These are phyloP conservation scores for Brachionus asplanchnoidis DNA, from an alignment of 1,140 invertebrate species.

Conservation along the genomic window DNA sequence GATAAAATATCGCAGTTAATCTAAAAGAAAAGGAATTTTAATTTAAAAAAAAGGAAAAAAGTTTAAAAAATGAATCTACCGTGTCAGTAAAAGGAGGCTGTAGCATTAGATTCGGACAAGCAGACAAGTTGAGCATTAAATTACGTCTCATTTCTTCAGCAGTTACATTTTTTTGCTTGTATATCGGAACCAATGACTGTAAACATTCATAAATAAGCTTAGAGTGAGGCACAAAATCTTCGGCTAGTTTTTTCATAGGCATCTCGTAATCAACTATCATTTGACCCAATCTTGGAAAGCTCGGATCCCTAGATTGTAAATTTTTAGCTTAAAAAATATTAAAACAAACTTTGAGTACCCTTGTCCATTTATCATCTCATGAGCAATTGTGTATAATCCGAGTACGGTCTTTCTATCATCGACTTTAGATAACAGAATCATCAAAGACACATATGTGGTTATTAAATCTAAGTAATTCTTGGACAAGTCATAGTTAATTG, in stretches of 20 bases:
- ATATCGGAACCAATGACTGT: constrained; percentile 30
- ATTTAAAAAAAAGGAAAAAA: neutral
- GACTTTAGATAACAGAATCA: constrained; percentile 90
- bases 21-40: constrained; percentile 46
- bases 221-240: constrained; percentile 92
- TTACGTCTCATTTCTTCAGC: neutral
- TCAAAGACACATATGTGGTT: constrained; percentile 83
- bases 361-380: constrained; percentile 87
- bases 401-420: constrained; percentile 95
- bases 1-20: constrained; percentile 96
- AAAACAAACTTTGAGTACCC: constrained; percentile 54
- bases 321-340: neutral
- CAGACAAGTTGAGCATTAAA: constrained; percentile 68
- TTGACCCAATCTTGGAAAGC: constrained; percentile 87
- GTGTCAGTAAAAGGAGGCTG: constrained; percentile 57
- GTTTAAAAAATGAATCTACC: constrained; percentile 21
- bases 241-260: constrained; percentile 87
- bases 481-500: constrained; percentile 90
- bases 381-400: constrained; percentile 91
- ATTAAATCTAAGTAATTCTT: constrained; percentile 91
- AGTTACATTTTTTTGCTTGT: constrained; percentile 35
- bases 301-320: constrained; percentile 66
- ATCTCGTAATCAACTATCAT: constrained; percentile 96
- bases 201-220: constrained; percentile 57
- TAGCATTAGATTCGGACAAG: constrained; percentile 80